Conservation (phyloP, 2,113 vertebrate species). For the Barnardius zonarius region DNA sequence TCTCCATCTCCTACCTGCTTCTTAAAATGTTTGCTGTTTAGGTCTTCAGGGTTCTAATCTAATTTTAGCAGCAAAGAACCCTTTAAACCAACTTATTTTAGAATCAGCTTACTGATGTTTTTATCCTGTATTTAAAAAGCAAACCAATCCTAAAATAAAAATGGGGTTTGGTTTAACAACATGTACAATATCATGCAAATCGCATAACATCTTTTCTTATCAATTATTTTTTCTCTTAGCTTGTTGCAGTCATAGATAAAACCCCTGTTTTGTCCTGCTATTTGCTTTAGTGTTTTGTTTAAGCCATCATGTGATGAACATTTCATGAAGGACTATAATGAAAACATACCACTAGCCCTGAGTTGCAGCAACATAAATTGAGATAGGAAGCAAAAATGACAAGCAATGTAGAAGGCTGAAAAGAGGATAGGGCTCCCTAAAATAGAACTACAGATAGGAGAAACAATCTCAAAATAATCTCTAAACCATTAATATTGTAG, state of each 20-base stretch:
- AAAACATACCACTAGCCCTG: neutral
- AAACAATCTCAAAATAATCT: neutral
- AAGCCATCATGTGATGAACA: neutral
- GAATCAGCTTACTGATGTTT: neutral
- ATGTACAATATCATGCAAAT: neutral
- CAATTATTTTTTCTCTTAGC: neutral
- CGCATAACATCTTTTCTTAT: neutral
- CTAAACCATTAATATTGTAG: neutral
- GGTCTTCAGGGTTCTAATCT: neutral
- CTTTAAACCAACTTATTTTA: neutral
- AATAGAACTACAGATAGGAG: neutral
- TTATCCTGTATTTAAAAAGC: neutral
- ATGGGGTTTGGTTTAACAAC: neutral
- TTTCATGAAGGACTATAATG: neutral
- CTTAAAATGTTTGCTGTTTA: neutral
- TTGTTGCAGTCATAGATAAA: neutral
- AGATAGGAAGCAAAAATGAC: neutral
- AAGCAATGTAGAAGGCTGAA: neutral
- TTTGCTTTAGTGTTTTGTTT: neutral
- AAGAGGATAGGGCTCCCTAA: neutral
- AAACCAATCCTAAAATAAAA: neutral
- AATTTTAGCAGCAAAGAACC: constrained; percentile 6
- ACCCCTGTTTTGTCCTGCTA: neutral
- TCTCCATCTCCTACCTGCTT: constrained; percentile 9
- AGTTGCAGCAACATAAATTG: neutral